Base-by-base conservation (phyloP, 23 tunicate genomes). In the Aplidium turbinatum region DNA sequence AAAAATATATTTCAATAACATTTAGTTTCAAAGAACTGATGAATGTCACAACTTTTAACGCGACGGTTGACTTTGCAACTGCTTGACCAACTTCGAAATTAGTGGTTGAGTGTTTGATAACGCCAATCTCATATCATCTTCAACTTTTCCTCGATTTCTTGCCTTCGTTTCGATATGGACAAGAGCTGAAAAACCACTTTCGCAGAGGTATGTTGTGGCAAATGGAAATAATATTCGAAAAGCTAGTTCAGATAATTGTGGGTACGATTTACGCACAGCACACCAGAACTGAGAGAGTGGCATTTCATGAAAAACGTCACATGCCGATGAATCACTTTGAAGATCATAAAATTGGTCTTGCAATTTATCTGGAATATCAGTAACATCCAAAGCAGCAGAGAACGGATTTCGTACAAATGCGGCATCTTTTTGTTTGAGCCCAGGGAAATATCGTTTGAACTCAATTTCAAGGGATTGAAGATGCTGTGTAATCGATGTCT, bases 271-370 rank as follows among this genome's bases (percentile, higher is more conserved):
- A 39, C n/a, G 35, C 76, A 47, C 4, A 48, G 58, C 58, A 70
- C 76, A 70, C 72, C 81, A 76, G 36, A 76, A 76, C 64, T 76
- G 81, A 58, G 72, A 60, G 57, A 61, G 72, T 76, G 72, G 27
- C 57, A 38, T 62, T 76, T 76, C 81, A 47, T 60, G 72, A 50
- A 36, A 76, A 40, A 62, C 35, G 23, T 36, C 57, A 39, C 57
- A 72, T 38, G 57, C 72, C 47, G 81, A 60, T 62, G 47, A 74
- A 21, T 74, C 79, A 74, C 58, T 68, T 42, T 25, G 35, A 60
- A 76, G 72, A 76, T 76, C 81, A 25, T 24, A 61, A 60, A 58
- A 39, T 76, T 76, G 35, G 71, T 76, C 72, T 42, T 76, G 72
- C 26, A 76, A 24, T 61, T 58, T 35, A 60, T 76, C 71, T 35